These are phyloP conservation scores for Axea sp. DNA, from an alignment of 2,888 invertebrate species.

Conservation along the genomic window DNA sequence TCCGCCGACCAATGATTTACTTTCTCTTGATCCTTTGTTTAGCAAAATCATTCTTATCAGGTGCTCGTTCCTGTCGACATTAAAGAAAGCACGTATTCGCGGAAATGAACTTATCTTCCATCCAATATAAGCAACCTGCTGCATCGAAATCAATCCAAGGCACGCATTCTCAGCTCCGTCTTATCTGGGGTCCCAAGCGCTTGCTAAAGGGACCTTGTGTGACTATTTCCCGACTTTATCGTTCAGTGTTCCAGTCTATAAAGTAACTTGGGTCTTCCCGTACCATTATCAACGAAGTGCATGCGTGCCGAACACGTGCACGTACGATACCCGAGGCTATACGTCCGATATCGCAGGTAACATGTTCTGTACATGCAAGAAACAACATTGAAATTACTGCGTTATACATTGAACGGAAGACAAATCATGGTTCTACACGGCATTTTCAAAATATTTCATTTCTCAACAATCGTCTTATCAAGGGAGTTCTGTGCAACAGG, in stretches of 20 bases:
- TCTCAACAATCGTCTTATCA: too few species aligned
- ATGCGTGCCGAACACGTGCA: slow-evolving; percentile 61
- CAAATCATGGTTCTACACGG: slow-evolving; percentile 27
- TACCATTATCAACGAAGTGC: slow-evolving; percentile 60
- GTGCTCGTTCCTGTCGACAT: slow-evolving; percentile 21
- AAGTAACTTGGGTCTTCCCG: slow-evolving; percentile 51
- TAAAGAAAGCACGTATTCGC: slow-evolving; percentile 42
- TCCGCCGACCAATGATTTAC: slow-evolving; percentile 6
- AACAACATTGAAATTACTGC: slow-evolving; percentile 47
- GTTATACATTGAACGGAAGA: slow-evolving; percentile 32
- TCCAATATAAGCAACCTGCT: slow-evolving; percentile 60
- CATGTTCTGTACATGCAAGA: slow-evolving; percentile 37
- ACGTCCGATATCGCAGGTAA: slow-evolving; percentile 44
- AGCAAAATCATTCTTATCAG: slow-evolving; percentile 36
- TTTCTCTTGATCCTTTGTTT: slow-evolving; percentile 1
- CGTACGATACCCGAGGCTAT: slow-evolving; percentile 52
- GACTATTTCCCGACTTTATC: slow-evolving; percentile 60
- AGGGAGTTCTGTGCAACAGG: too few species aligned
- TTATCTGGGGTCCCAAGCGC: slow-evolving; percentile 48
- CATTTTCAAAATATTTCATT: slow-evolving; percentile 14
- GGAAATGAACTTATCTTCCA: slow-evolving; percentile 41
- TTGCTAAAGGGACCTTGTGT: slow-evolving; percentile 39
- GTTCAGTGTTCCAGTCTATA: slow-evolving; percentile 52
- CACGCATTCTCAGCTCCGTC: slow-evolving; percentile 48
- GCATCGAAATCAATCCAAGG: slow-evolving; percentile 59